These are phyloP conservation scores for Acholoe squamosa DNA, from an alignment of 2,888 invertebrate species.

Conservation along the genomic window DNA sequence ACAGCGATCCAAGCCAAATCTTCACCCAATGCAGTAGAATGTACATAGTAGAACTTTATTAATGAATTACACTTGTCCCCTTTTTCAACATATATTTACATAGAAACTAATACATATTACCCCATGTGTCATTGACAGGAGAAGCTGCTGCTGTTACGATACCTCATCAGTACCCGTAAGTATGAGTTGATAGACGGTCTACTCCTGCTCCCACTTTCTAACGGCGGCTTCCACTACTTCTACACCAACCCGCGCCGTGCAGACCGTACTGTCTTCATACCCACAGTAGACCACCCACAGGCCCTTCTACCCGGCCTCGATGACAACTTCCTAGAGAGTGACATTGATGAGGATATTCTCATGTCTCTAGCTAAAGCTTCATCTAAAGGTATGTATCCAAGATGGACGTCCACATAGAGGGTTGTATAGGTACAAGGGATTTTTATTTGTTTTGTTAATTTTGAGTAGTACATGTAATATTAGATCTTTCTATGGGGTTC, in stretches of 20 bases:
- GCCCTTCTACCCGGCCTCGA: slow-evolving; percentile 67
- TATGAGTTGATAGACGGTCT: slow-evolving; percentile 71
- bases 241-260: slow-evolving; percentile 67
- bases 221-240: slow-evolving; percentile 70
- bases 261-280: slow-evolving; percentile 64
- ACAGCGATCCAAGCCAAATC: too few relatives aligned
- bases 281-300: slow-evolving; percentile 61
- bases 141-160: slow-evolving; percentile 70
- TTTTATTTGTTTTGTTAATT: too few relatives aligned
- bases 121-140: slow-evolving; percentile 67
- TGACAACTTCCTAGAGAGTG: slow-evolving; percentile 70
- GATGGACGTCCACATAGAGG: too few relatives aligned
- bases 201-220: slow-evolving; percentile 73
- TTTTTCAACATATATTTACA: too few relatives aligned
- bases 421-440: too few relatives aligned
- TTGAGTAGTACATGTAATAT: too few relatives aligned
- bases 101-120: too few relatives aligned
- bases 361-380: slow-evolving; percentile 34
- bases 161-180: slow-evolving; percentile 67
- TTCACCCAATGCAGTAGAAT: too few relatives aligned
- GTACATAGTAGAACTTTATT: too few relatives aligned
- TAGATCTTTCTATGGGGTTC: too few relatives aligned
- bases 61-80: too few relatives aligned
- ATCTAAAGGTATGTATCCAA: not conserved
- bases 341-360: slow-evolving; percentile 69